Evolutionary conservation across 2,797 vertebrate genomes (phyloP), one percentile per base, ranked within the genome.

Genomic region (Pempheris klunzingeri): DNA sequence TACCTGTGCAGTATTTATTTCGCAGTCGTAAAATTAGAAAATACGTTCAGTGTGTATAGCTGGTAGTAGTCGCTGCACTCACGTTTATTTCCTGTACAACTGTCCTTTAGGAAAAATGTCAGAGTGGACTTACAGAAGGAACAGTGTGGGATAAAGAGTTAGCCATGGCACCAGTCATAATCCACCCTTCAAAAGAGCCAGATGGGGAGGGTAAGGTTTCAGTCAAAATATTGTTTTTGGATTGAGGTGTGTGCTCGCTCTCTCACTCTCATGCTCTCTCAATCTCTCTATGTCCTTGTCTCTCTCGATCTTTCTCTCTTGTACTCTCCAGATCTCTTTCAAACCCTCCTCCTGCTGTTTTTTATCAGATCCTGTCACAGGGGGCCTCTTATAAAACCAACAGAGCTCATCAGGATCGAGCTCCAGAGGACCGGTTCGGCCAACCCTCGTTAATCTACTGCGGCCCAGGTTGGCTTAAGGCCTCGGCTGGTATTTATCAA

Each of bases 111-210:
- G 84, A 84, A 82, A 88, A 88, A 88, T 84, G 80, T 88, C 83
- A 88, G 83, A 70, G 60, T 76, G 81, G 68, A 74, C 83, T 86
- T 86, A 90, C 92, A 94, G 92, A 91, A 87, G 91, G 90, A 93
- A 92, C 92, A 92, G 89, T 93, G 90, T 92, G 86, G 91, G 87
- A 85, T 91, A 90, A 93, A 93, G 89, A 92, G 87, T 93, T 90
- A 91, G 87, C 91, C 88, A 81, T 90, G 92, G 92, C 92, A 93
- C 92, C 93, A 92, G 91, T 93, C 90, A 93, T 94, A 95, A 95
- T 94, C 94, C 92, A 88, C 82, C 95, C 96, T 97, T 96, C 90
- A 93, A 97, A 94, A 92, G 93, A 94, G 90, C 94, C 95, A 95
- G 95, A 95, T 95, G 95, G 91, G 93, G 90, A 85, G 88, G 93